These are phyloP conservation scores for Spea multiplicata DNA, from an alignment of 2,113 vertebrate species.

Conservation along the genomic window DNA sequence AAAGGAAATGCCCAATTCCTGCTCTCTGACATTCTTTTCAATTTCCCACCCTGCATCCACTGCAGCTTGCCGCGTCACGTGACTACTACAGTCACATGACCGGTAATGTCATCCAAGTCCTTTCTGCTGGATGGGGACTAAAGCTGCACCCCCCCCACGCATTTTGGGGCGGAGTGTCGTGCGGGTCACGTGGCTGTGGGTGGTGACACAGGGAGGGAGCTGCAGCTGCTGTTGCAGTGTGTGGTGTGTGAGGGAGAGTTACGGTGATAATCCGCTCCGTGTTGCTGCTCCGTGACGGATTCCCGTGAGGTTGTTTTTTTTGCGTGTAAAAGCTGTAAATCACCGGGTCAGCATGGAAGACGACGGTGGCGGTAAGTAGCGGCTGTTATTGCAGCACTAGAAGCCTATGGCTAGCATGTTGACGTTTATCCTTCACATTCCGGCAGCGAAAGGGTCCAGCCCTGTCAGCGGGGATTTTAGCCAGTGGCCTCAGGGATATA, in stretches of 20 bases:
- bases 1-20: not conserved
- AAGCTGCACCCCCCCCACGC: too few species aligned
- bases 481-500: too few species aligned
- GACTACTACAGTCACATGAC: not conserved
- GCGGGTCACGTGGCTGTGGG: constrained; percentile 13
- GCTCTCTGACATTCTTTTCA: not conserved
- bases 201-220: not conserved
- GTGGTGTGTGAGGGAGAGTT: constrained; percentile 3
- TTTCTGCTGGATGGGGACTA: too few species aligned
- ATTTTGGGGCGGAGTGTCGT: not conserved
- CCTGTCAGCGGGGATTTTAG: not conserved
- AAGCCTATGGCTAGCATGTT: not conserved
- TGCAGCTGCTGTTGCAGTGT: constrained; percentile 14
- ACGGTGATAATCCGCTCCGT: too few species aligned
- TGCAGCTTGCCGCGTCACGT: too few species aligned
- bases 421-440: not conserved
- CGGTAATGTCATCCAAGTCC: too few species aligned
- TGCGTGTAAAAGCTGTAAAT: too few species aligned
- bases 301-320: too few species aligned
- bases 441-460: not conserved
- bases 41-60: not conserved
- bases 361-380: constrained; percentile 34
- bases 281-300: too few species aligned
- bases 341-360: constrained; percentile 21
- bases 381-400: not conserved